Evolutionary conservation across 2,113 vertebrate species (phyloP).

Genomic region (Leptobrachium ailaonicum): DNA sequence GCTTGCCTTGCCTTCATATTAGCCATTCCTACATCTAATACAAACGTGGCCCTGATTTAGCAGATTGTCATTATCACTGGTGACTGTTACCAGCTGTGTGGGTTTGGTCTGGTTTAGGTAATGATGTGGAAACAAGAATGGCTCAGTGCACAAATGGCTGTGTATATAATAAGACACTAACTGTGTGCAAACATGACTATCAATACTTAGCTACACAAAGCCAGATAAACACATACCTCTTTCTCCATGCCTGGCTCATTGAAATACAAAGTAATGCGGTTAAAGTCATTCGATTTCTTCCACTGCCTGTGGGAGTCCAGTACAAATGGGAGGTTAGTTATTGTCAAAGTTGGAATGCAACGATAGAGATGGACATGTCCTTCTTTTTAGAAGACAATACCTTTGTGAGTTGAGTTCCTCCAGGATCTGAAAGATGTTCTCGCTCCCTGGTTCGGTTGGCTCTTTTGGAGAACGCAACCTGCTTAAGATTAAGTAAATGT

Average conservation of each 20-base stretch:
- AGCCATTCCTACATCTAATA: background rate
- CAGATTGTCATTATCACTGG: too few relatives aligned
- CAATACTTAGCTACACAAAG: background rate
- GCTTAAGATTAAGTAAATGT: conserved; percentile 8
- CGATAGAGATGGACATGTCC: background rate
- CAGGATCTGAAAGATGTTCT: conserved; percentile 67
- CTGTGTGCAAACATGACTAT: background rate
- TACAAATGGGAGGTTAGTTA: background rate
- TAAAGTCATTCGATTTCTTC: conserved; percentile 67
- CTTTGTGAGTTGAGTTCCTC: conserved; percentile 68
- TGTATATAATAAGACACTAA: background rate
- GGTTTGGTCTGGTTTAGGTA: background rate
- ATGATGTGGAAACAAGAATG: background rate
- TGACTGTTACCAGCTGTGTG: too few relatives aligned
- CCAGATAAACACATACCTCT: conserved; percentile 55
- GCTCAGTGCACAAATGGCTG: background rate
- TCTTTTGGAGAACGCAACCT: conserved; percentile 59
- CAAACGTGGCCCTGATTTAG: too few relatives aligned
- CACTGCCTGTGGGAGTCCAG: conserved; percentile 58
- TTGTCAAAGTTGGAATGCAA: background rate
- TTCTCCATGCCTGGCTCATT: conserved; percentile 63
- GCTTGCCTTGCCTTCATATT: background rate
- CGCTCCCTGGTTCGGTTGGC: conserved; percentile 61
- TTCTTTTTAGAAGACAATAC: conserved; percentile 45
- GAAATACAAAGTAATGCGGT: conserved; percentile 65